Conservation (phyloP, 2,113 vertebrate species). For the Myrmecobius fasciatus region DNA sequence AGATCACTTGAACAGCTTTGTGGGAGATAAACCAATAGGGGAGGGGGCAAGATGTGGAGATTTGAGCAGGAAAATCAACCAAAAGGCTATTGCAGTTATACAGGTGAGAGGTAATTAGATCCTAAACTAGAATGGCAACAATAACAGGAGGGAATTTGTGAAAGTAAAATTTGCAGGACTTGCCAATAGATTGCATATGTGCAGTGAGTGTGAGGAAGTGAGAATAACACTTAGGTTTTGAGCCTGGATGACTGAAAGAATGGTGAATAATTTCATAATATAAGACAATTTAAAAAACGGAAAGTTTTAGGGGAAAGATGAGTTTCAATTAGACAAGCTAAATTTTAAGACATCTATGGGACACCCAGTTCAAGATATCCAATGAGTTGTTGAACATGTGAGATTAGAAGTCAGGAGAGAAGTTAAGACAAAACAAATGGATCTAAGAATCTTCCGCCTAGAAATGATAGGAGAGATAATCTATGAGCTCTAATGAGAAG, state of each 20-base stretch:
- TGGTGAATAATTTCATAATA: neutral
- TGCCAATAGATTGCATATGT: neutral
- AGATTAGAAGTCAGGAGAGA: neutral
- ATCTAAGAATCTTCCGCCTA: too few relatives aligned
- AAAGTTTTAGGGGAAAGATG: neutral
- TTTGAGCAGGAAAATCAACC: neutral
- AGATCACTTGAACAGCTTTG: neutral
- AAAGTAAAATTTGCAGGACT: neutral
- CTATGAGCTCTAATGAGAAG: too few relatives aligned
- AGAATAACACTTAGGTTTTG: neutral
- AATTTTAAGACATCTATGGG: neutral
- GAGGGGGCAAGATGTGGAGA: fast-evolving
- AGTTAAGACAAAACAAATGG: neutral
- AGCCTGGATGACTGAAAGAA: neutral
- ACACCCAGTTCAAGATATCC: neutral
- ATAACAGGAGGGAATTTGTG: neutral
- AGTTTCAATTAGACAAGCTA: neutral
- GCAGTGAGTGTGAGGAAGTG: neutral
- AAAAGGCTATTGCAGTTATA: neutral
- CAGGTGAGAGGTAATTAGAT: neutral
- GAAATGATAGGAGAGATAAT: too few relatives aligned
- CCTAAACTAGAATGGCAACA: neutral
- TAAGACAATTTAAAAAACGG: neutral
- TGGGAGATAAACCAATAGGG: neutral
- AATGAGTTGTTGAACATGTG: neutral